Conservation (phyloP, 2,888 invertebrate genomes). For the Patella depressa region DNA sequence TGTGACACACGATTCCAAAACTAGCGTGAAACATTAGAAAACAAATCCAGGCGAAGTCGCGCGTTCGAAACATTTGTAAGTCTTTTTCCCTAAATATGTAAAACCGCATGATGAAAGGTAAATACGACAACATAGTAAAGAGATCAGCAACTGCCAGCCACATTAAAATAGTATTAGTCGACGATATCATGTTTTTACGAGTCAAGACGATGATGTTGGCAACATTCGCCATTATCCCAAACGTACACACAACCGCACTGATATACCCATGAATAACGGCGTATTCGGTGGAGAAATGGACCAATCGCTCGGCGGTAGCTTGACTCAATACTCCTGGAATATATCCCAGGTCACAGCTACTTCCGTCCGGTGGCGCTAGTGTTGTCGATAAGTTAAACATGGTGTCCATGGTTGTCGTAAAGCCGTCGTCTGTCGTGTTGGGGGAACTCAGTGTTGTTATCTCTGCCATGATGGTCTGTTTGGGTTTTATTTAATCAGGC, state of each 20-base stretch:
- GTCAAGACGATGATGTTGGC: conserved; percentile 92
- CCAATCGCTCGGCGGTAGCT: conserved; percentile 37
- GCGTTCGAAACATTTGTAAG: conserved; percentile 52
- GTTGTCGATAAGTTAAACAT: background rate
- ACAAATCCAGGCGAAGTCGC: conserved; percentile 69
- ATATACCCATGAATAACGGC: conserved; percentile 83
- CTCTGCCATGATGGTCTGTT: no score
- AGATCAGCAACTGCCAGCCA: conserved; percentile 87
- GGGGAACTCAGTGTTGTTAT: no score
- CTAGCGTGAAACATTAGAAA: conserved; percentile 83
- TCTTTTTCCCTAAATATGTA: conserved; percentile 41
- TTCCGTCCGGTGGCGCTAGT: background rate
- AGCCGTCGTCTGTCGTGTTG: no score
- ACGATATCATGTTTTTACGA: conserved; percentile 89
- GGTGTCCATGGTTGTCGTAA: no score
- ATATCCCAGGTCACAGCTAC: conserved; percentile 1
- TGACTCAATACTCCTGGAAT: conserved; percentile 37
- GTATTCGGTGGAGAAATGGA: conserved; percentile 54
- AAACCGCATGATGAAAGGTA: conserved; percentile 87
- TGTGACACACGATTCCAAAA: conserved; percentile 89
- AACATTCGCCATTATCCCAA: conserved; percentile 91
- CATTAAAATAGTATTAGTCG: conserved; percentile 92
- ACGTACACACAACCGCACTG: conserved; percentile 87
- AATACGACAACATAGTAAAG: conserved; percentile 90
- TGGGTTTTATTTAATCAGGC: no score